Conservation (phyloP, 1,140 invertebrate species). For the Calosoma granatense region DNA sequence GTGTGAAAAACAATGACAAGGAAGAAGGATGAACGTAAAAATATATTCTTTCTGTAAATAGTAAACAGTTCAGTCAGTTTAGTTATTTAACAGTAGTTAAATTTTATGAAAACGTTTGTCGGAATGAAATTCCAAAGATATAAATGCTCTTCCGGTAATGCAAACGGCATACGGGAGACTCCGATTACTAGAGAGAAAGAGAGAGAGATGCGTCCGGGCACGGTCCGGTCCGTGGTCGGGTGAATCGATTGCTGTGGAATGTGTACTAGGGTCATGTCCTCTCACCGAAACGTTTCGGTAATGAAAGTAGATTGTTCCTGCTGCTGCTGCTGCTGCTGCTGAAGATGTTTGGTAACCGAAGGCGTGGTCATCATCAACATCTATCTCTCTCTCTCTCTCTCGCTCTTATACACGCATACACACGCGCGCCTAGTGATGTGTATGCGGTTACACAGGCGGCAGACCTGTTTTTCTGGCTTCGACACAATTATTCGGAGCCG, state of each 20-base stretch:
- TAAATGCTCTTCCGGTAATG: too few relatives aligned
- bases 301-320: conserved; percentile 8
- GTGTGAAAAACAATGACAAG: too few relatives aligned
- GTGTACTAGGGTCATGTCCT: background rate
- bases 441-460: background rate
- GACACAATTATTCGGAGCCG: background rate
- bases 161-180: background rate
- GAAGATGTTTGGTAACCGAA: background rate
- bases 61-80: too few relatives aligned
- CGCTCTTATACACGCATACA: background rate
- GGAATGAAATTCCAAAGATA: too few relatives aligned
- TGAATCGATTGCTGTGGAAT: background rate
- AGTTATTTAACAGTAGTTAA: too few relatives aligned
- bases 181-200: background rate
- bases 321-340: background rate
- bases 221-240: background rate
- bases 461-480: background rate
- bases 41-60: too few relatives aligned
- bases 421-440: background rate
- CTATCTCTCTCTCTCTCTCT: too few relatives aligned
- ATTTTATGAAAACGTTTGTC: too few relatives aligned
- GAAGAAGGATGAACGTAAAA: too few relatives aligned
- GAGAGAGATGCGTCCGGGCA: too few relatives aligned
- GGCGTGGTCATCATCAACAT: background rate
- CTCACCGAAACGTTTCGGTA: background rate